Conservation (phyloP, 92 coral and sea anemone species). For the Virgularia gustaviana region DNA sequence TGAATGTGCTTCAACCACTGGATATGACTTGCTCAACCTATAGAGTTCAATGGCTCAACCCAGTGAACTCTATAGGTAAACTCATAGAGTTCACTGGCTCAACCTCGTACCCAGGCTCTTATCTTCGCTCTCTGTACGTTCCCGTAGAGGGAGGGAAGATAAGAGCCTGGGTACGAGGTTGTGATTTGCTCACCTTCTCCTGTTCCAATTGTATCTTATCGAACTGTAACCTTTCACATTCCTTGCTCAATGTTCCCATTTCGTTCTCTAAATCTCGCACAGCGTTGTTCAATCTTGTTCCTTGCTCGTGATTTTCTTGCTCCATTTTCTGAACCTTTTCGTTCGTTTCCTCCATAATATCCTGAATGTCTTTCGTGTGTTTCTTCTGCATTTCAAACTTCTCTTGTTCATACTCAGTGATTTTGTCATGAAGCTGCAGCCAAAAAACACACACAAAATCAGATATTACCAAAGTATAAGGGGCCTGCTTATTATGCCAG, state of each 20-base stretch:
- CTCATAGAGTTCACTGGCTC: background rate
- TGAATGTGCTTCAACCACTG: too few relatives aligned
- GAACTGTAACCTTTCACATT: slow-evolving; percentile 78
- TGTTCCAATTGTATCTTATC: slow-evolving; percentile 74
- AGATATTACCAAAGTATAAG: too few relatives aligned
- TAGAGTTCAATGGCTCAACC: background rate
- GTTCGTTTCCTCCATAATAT: slow-evolving; percentile 90
- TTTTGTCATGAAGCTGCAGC: slow-evolving; percentile 83
- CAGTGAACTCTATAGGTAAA: background rate
- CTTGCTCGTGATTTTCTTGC: slow-evolving; percentile 81
- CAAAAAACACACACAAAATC: too few relatives aligned
- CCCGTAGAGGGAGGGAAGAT: background rate
- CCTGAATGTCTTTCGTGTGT: slow-evolving; percentile 92
- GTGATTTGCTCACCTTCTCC: slow-evolving; percentile 73
- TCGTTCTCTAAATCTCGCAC: slow-evolving; percentile 81
- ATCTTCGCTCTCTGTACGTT: background rate
- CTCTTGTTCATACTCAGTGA: slow-evolving; percentile 93
- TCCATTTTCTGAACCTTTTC: slow-evolving; percentile 94
- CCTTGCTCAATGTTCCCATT: slow-evolving; percentile 75
- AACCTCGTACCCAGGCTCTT: background rate
- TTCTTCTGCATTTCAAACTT: slow-evolving; percentile 99
- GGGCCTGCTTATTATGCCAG: too few relatives aligned
- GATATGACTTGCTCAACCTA: too few relatives aligned
- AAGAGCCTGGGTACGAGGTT: background rate
- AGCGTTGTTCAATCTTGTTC: slow-evolving; percentile 69